Evolutionary conservation across 1,140 invertebrate genomes (phyloP).

Genomic region (Carposina sasakii): DNA sequence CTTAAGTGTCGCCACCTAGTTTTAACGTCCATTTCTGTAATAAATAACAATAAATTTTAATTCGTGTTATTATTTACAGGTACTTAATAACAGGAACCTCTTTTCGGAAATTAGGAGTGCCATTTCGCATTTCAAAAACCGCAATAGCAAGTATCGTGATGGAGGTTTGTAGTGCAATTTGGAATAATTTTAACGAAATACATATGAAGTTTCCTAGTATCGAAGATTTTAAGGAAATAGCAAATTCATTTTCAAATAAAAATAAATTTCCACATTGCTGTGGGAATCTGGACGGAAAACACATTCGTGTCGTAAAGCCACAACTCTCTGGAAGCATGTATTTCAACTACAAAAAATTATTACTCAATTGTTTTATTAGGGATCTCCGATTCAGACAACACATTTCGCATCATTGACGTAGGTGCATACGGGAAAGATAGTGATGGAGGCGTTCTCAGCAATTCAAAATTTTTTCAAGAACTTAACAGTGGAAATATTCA

Average conservation of each 20-base stretch:
- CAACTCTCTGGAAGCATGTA: slow-evolving; percentile 8
- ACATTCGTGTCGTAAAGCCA: slow-evolving; percentile 10
- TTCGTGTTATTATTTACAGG: too few species aligned
- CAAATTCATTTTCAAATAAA: slow-evolving; percentile 10
- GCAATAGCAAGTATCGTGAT: too few species aligned
- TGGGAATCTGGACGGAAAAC: slow-evolving; percentile 9
- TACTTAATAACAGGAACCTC: too few species aligned
- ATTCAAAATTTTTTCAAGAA: slow-evolving; percentile 11
- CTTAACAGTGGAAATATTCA: slow-evolving; percentile 7
- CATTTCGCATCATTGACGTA: slow-evolving; percentile 10
- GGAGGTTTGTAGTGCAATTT: too few species aligned
- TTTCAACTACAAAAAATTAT: slow-evolving; percentile 8
- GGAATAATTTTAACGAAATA: too few species aligned
- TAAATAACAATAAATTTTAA: too few species aligned
- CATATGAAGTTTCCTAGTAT: too few species aligned
- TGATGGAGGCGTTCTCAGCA: slow-evolving; percentile 11
- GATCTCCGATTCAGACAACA: slow-evolving; percentile 10
- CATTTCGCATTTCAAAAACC: too few species aligned
- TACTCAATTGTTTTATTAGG: slow-evolving; percentile 8
- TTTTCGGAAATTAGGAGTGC: too few species aligned
- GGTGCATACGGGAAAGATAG: slow-evolving; percentile 12
- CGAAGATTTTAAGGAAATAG: too few species aligned
- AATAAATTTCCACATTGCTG: slow-evolving; percentile 11
- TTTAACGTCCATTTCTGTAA: too few species aligned
- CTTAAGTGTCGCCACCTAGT: too few species aligned